These are phyloP conservation scores for Lutraria lutraria DNA, from an alignment of 2,888 invertebrate species.

Conservation along the genomic window DNA sequence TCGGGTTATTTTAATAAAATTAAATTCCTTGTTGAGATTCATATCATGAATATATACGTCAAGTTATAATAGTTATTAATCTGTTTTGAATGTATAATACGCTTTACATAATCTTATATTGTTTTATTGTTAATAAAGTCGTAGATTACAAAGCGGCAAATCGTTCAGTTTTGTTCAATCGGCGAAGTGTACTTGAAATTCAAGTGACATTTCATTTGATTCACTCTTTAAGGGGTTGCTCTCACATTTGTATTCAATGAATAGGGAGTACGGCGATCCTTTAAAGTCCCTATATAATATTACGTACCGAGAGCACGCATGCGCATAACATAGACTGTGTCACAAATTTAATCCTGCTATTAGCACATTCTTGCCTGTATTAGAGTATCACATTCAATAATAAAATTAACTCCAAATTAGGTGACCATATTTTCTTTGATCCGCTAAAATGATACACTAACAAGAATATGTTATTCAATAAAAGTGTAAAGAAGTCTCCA, in stretches of 20 bases:
- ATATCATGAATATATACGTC: too few relatives aligned
- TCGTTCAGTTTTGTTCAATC: too few relatives aligned
- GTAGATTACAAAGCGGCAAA: too few relatives aligned
- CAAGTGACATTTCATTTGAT: not conserved
- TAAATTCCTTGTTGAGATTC: too few relatives aligned
- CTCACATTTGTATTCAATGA: not conserved
- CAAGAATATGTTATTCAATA: slow-evolving; percentile 36
- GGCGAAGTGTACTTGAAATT: too few relatives aligned
- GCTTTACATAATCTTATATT: too few relatives aligned
- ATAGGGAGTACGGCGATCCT: not conserved
- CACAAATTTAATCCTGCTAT: slow-evolving; percentile 22
- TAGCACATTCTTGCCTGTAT: not conserved
- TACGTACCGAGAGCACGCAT: not conserved
- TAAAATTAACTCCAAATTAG: slow-evolving; percentile 48
- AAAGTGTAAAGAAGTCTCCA: not conserved
- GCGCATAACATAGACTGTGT: slow-evolving; percentile 10
- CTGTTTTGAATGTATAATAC: too few relatives aligned
- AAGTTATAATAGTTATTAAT: too few relatives aligned
- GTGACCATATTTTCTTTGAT: slow-evolving; percentile 27
- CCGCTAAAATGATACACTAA: slow-evolving; percentile 32
- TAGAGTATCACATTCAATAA: slow-evolving; percentile 16
- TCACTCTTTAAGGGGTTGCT: not conserved
- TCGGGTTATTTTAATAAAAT: too few relatives aligned
- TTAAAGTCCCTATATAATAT: not conserved
- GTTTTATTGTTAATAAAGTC: too few relatives aligned